A percentile compares a stretch with the other conserved stretches of the same genome.
Evolutionary conservation across 2,113 vertebrate species (phyloP).

Genomic region (Mus musculus): GRCm39 chr7:117246001-117246500

Average conservation of each 20-base stretch:
- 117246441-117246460: too few relatives aligned
- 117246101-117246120: too few relatives aligned
- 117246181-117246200: background rate
- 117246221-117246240: background rate
- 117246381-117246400: background rate
- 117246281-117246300: background rate
- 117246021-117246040: background rate
- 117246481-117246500: too few relatives aligned
- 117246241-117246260: background rate
- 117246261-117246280: background rate
- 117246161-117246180: background rate
- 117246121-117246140: background rate
- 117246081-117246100: background rate
- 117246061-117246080: background rate
- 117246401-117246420: background rate
- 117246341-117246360: background rate
- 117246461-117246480: too few relatives aligned
- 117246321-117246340: background rate
- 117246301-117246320: background rate
- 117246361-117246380: background rate
- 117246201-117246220: background rate
- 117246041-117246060: background rate
- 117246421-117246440: background rate
- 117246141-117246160: background rate
- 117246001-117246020: background rate